phyloP scores from a whole-genome alignment of 2,888 invertebrate species.

The Eupithecia insigniata region DNA sequence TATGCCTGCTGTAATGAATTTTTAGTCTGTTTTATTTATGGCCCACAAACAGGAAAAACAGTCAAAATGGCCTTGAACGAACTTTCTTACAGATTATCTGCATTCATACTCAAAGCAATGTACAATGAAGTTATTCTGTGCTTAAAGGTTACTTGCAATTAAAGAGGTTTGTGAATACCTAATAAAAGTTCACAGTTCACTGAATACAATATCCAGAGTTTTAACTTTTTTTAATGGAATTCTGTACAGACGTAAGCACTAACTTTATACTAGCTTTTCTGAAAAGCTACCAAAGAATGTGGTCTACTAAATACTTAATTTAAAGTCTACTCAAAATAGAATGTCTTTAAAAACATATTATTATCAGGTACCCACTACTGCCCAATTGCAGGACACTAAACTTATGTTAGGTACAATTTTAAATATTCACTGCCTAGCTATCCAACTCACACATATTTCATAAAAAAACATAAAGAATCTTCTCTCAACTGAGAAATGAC shows the following conservation, averaged over 20 bases:
- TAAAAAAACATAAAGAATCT: too few relatives aligned
- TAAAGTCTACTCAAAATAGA: not conserved
- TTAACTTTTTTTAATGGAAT: not conserved
- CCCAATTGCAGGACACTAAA: not conserved
- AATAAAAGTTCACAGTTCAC: not conserved
- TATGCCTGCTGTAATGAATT: not conserved
- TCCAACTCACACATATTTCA: too few relatives aligned
- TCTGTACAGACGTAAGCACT: not conserved
- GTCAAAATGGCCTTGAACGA: not conserved
- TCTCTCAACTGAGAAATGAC: too few relatives aligned
- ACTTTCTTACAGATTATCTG: not conserved
- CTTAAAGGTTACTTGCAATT: not conserved
- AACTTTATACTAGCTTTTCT: not conserved
- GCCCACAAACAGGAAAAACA: not conserved
- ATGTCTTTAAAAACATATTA: not conserved
- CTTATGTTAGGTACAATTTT: too few relatives aligned
- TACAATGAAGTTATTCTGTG: not conserved
- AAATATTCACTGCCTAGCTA: not conserved
- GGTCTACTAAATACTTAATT: not conserved
- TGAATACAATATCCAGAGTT: not conserved
- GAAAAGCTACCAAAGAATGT: slow-evolving; percentile 1
- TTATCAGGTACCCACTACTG: not conserved
- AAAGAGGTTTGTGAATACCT: not conserved
- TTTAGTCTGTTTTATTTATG: not conserved
- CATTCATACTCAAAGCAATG: not conserved